Evolutionary conservation across 1,140 invertebrate species (phyloP).

Genomic region (Ceratitis capitata): DNA sequence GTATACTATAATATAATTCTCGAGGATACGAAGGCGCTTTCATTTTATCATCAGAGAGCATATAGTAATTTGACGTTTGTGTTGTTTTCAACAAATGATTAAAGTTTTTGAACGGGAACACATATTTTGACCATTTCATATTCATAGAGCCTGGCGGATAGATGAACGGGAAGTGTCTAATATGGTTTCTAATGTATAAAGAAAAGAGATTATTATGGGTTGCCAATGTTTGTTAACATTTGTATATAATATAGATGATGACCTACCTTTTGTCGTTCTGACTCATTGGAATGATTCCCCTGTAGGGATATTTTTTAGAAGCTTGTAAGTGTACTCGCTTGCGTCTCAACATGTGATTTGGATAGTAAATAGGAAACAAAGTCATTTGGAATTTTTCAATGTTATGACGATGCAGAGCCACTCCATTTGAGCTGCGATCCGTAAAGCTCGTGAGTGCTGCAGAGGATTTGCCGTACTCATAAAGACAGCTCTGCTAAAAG

Average conservation of each 20-base stretch:
- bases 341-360: neutral
- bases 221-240: neutral
- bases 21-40: neutral
- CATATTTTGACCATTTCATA: neutral
- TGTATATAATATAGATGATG: neutral
- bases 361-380: constrained; percentile 2
- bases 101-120: neutral
- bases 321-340: neutral
- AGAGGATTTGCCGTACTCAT: neutral
- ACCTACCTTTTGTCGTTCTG: neutral
- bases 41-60: neutral
- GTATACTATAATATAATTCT: neutral
- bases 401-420: neutral
- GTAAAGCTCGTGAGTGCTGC: neutral
- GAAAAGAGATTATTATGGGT: no score
- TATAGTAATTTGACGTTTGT: neutral
- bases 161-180: neutral
- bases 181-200: neutral
- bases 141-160: neutral
- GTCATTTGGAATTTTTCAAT: neutral
- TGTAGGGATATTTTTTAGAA: neutral
- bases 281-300: neutral
- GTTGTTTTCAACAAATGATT: neutral
- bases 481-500: neutral
- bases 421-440: neutral